Evolutionary conservation across 2,888 invertebrate genomes (phyloP).

Genomic region (Ligdia adustata): DNA sequence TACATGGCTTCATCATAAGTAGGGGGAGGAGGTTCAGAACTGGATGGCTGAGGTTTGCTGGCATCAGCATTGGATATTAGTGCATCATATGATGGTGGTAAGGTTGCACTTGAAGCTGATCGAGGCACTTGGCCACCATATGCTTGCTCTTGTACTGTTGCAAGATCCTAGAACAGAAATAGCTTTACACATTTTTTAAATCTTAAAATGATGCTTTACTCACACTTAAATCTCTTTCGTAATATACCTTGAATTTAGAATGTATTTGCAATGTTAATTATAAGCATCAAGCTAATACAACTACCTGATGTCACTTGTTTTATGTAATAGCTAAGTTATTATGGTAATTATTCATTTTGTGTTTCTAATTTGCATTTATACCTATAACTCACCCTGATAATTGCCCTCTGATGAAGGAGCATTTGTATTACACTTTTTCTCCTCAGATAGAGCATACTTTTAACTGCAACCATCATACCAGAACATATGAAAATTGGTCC

Average conservation of each 20-base stretch:
- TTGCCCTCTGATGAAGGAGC: slow-evolving; percentile 85
- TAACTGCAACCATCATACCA: slow-evolving; percentile 88
- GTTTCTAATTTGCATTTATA: no score
- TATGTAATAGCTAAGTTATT: slow-evolving; percentile 2
- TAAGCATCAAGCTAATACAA: background rate
- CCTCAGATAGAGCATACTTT: slow-evolving; percentile 86
- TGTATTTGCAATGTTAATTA: slow-evolving; percentile 1
- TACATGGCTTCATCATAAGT: slow-evolving; percentile 87
- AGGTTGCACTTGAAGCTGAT: slow-evolving; percentile 83
- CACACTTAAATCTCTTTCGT: background rate
- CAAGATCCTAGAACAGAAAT: slow-evolving; percentile 77
- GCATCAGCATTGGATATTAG: slow-evolving; percentile 72
- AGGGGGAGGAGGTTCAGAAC: slow-evolving; percentile 85
- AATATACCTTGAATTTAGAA: background rate
- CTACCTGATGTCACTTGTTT: slow-evolving; percentile 2
- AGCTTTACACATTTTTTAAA: background rate
- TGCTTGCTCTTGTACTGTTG: slow-evolving; percentile 82
- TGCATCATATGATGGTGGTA: slow-evolving; percentile 86
- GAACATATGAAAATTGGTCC: slow-evolving; percentile 88
- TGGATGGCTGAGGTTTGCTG: slow-evolving; percentile 73
- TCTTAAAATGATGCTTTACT: background rate
- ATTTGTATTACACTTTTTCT: slow-evolving; percentile 87
- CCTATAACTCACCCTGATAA: slow-evolving; percentile 84
- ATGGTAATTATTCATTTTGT: slow-evolving; percentile 3
- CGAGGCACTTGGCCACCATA: slow-evolving; percentile 79